Conservation (phyloP, 2,888 invertebrate species). For the Azorinus chamasolen region DNA sequence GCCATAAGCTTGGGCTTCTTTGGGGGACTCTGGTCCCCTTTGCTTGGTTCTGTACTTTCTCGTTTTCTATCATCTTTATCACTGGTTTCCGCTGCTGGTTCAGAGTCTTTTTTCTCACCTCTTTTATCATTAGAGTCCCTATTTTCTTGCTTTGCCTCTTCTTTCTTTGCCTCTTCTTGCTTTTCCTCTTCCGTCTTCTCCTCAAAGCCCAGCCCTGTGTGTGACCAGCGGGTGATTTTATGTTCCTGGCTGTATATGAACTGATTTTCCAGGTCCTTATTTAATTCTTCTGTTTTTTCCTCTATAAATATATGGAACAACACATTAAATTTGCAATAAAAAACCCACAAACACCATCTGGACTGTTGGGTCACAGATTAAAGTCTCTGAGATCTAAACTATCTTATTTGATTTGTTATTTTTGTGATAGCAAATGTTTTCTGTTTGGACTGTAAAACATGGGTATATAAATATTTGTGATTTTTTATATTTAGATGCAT, state of each 20-base stretch:
- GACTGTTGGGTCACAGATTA: too few species aligned
- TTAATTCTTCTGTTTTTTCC: slow-evolving; percentile 63
- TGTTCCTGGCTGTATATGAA: slow-evolving; percentile 81
- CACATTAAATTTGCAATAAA: neutral
- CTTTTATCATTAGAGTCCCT: slow-evolving; percentile 35
- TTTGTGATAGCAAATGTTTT: too few species aligned
- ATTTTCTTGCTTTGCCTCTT: slow-evolving; percentile 18
- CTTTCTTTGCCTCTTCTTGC: slow-evolving; percentile 30
- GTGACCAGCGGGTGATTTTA: slow-evolving; percentile 76
- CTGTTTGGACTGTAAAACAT: too few species aligned
- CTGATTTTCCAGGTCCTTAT: slow-evolving; percentile 81
- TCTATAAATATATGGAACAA: slow-evolving; percentile 44
- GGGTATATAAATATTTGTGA: too few species aligned
- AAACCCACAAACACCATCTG: too few species aligned
- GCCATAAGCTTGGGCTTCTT: slow-evolving; percentile 69
- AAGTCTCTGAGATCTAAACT: too few species aligned
- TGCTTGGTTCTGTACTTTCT: slow-evolving; percentile 43
- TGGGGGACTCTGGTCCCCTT: slow-evolving; percentile 34
- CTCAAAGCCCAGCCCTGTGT: slow-evolving; percentile 83
- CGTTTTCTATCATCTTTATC: slow-evolving; percentile 24
- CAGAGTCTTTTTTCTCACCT: slow-evolving; percentile 32
- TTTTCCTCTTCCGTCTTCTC: slow-evolving; percentile 21
- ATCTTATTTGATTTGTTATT: too few species aligned
- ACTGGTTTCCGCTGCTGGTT: neutral
- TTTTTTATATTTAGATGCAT: too few species aligned